Evolutionary conservation across 2,888 invertebrate genomes (phyloP).

Genomic region (Morpho achilles): DNA sequence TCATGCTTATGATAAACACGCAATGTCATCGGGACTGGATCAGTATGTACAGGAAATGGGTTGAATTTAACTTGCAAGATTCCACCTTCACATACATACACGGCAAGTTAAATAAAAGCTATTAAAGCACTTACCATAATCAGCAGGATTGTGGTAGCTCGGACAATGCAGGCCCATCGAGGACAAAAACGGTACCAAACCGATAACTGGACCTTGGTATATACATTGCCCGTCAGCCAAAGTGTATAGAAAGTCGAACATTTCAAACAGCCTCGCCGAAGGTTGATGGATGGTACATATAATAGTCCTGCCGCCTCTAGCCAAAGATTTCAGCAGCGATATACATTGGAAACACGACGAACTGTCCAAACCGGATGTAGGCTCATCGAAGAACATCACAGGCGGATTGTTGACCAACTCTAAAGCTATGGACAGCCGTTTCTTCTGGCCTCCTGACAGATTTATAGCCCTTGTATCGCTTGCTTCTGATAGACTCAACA

Average conservation of each 20-base stretch:
- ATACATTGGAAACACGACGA: conserved; percentile 96
- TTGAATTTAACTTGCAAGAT: too few species aligned
- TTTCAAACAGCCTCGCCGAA: conserved; percentile 95
- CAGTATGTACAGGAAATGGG: too few species aligned
- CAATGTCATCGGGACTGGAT: too few species aligned
- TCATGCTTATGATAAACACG: too few species aligned
- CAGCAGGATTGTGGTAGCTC: conserved; percentile 97
- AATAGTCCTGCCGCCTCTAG: conserved; percentile 92
- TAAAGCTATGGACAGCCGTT: conserved; percentile 93
- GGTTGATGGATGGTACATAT: conserved; percentile 98
- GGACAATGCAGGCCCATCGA: conserved; percentile 93
- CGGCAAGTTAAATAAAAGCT: not conserved
- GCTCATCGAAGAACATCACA: conserved; percentile 98
- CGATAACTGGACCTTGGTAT: conserved; percentile 91
- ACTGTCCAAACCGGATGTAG: conserved; percentile 95
- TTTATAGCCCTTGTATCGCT: conserved; percentile 88
- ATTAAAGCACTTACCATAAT: conserved; percentile 84
- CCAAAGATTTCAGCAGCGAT: conserved; percentile 91
- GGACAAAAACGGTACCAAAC: conserved; percentile 92
- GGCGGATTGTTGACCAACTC: conserved; percentile 98
- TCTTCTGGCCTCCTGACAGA: conserved; percentile 94
- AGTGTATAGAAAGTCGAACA: conserved; percentile 96
- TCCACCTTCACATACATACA: too few species aligned
- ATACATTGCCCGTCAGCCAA: conserved; percentile 96
- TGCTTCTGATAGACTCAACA: conserved; percentile 88